phyloP scores from a whole-genome alignment of 2,113 vertebrate genomes.

The Ictalurus punctatus region DNA sequence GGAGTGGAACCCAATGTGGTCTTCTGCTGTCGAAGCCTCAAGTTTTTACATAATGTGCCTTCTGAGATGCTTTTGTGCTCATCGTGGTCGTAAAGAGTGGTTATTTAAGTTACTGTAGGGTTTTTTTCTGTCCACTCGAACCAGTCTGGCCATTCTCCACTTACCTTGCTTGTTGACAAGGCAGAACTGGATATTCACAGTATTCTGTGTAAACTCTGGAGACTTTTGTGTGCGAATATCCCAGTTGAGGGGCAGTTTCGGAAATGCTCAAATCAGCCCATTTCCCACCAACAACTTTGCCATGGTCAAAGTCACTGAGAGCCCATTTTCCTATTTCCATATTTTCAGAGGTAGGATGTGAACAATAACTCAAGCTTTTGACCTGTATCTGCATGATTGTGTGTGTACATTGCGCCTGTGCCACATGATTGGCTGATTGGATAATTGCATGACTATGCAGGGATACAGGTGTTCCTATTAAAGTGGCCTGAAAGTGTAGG shows the following conservation, averaged over 20 bases:
- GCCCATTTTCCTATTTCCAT: neutral
- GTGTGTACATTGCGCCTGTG: neutral
- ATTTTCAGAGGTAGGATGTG: neutral
- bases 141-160: neutral
- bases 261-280: neutral
- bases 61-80: neutral
- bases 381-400: neutral
- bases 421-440: neutral
- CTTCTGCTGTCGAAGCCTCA: neutral
- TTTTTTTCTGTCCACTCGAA: neutral
- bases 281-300: neutral
- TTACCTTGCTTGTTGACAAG: neutral
- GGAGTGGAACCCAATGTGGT: neutral
- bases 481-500: neutral
- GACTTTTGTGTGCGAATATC: no score
- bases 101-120: neutral
- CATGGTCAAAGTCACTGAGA: neutral
- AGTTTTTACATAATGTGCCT: neutral
- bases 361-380: neutral
- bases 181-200: neutral
- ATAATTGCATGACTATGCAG: neutral
- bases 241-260: no score
- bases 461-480: neutral
- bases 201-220: neutral
- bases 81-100: neutral